phyloP scores from a whole-genome alignment of 2,888 invertebrate species.

The Hypomecis atomaria region DNA sequence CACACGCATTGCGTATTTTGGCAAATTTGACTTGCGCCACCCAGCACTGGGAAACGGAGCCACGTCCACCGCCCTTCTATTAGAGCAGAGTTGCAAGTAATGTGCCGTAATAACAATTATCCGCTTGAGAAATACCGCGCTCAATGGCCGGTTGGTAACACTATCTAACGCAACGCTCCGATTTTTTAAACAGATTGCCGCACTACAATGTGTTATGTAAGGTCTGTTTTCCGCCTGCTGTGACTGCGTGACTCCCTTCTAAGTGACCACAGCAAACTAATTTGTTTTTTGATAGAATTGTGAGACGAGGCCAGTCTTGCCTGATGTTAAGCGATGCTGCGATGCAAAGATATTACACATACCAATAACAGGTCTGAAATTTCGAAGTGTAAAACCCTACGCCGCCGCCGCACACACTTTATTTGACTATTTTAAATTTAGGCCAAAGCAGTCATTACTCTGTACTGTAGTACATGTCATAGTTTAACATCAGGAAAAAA shows the following conservation, averaged over 20 bases:
- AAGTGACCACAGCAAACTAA: not conserved
- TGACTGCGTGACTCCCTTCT: not conserved
- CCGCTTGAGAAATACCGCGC: conserved; percentile 40
- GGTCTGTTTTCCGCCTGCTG: conserved; percentile 3
- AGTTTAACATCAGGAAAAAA: too few relatives aligned
- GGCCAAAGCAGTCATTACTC: too few relatives aligned
- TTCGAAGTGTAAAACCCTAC: too few relatives aligned
- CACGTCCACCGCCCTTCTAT: conserved; percentile 28
- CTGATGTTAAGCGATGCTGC: too few relatives aligned
- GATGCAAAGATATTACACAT: too few relatives aligned
- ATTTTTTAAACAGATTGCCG: conserved; percentile 39
- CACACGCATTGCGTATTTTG: conserved; percentile 30
- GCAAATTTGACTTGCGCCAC: conserved; percentile 36
- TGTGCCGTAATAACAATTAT: conserved; percentile 43
- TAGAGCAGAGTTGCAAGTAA: conserved; percentile 36
- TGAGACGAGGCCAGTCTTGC: too few relatives aligned
- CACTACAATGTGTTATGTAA: conserved; percentile 34
- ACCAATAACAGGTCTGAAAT: too few relatives aligned
- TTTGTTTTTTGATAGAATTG: not conserved
- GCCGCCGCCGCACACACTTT: too few relatives aligned
- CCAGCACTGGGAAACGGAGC: not conserved
- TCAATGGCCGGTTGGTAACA: conserved; percentile 48
- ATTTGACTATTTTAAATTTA: too few relatives aligned
- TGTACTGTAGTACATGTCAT: too few relatives aligned
- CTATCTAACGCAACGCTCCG: conserved; percentile 46